Base-by-base conservation (phyloP, 1,140 invertebrate species). In the Pemphigus obesinymphae region DNA sequence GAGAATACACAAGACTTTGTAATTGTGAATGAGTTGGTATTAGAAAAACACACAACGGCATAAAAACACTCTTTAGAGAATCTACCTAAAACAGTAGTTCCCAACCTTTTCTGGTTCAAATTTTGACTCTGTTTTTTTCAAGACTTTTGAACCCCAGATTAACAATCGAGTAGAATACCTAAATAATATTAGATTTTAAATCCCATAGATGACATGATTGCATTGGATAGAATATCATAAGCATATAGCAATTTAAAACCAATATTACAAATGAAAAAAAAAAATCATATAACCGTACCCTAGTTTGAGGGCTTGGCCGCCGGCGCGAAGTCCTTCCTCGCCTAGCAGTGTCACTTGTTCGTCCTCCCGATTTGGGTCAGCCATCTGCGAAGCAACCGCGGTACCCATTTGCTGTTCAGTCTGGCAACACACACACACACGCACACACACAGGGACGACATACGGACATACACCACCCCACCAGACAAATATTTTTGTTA, bases 321-420 rank as follows among this genome's bases (percentile, higher is more conserved):
- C 94, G 87, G 94, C 92, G 87, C 94, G 92, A 85, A 96, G 91
- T 86, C 93, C 94, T 89, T 98, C 96, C 89, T 97, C 96, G 86
- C 96, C 95, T 85, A 98, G 91, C 85, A 98, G 91, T 85, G 95
- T 95, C 84, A 96, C 93, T 89, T 94, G 94, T 88, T 98, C 96
- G 89, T 98, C 96, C 88, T 95, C 94, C 86, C 94, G 92, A 87
- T 94, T 93, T 87, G 94, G 93, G 88, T 95, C 94, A 88, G 94
- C 93, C 94, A 96, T 95, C 94, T 96, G 93, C 70, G 83, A 80
- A 83, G 58, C 78, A 66, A 84, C 87, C 85, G 83, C 72, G 76
- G 81, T 50, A 88, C 87, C 88, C 66, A 82, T 63, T 88, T 88
- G 88, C 88, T 89, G 87, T 87, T 90, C 90, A 90, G 89, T 89